Conservation (phyloP, 2,888 invertebrate genomes). For the Coleophora flavipennella region DNA sequence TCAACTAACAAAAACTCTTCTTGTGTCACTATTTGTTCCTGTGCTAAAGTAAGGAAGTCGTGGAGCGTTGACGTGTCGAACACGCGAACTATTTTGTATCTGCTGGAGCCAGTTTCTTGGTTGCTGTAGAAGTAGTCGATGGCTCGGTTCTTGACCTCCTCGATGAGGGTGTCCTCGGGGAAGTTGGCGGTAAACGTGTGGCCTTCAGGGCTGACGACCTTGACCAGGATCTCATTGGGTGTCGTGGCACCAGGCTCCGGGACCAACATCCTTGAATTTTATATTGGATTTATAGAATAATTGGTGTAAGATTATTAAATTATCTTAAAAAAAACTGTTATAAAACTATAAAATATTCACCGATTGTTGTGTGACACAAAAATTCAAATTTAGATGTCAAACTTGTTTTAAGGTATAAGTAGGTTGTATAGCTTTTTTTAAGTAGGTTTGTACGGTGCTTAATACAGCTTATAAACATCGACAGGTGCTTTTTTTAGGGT, state of each 20-base stretch:
- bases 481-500: too few relatives aligned
- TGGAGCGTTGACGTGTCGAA: constrained; percentile 48
- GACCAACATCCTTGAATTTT: neutral
- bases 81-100: constrained; percentile 55
- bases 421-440: too few relatives aligned
- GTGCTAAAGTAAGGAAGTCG: constrained; percentile 49
- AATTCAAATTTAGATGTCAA: too few relatives aligned
- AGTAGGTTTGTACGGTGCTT: too few relatives aligned
- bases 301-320: too few relatives aligned
- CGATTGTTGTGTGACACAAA: too few relatives aligned
- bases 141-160: constrained; percentile 53
- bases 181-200: constrained; percentile 45
- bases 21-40: constrained; percentile 47
- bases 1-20: constrained; percentile 56
- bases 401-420: too few relatives aligned
- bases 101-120: constrained; percentile 44
- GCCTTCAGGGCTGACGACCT: constrained; percentile 56
- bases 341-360: too few relatives aligned
- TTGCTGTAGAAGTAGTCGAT: constrained; percentile 54
- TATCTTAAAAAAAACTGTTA: too few relatives aligned
- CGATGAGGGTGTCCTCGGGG: constrained; percentile 49
- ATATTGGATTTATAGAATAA: too few relatives aligned
- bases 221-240: constrained; percentile 39
- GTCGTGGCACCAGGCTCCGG: constrained; percentile 7
- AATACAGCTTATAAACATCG: too few relatives aligned